phyloP scores from a whole-genome alignment of 2,888 invertebrate species.

The Troides helena region DNA sequence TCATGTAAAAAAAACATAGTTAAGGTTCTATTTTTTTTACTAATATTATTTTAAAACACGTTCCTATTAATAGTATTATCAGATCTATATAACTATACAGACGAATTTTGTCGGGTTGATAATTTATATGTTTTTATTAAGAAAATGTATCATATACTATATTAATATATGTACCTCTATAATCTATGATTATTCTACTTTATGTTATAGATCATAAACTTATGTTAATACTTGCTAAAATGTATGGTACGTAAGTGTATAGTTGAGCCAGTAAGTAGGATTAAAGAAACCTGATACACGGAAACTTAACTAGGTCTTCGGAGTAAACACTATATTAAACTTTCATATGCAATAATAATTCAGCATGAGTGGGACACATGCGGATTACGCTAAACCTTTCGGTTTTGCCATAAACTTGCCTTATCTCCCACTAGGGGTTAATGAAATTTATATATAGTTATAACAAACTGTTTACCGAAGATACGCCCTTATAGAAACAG shows the following conservation, averaged over 20 bases:
- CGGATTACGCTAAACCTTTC: slow-evolving; percentile 31
- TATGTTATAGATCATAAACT: neutral
- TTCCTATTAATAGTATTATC: too few species aligned
- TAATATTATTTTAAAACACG: too few species aligned
- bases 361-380: slow-evolving; percentile 25
- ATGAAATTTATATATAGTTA: slow-evolving; percentile 30
- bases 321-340: slow-evolving; percentile 25
- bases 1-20: too few species aligned
- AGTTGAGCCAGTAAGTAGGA: slow-evolving; percentile 16
- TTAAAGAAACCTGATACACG: slow-evolving; percentile 20
- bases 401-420: slow-evolving; percentile 31
- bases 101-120: too few species aligned
- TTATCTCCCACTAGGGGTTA: slow-evolving; percentile 30
- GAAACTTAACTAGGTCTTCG: slow-evolving; percentile 7
- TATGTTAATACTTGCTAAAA: slow-evolving; percentile 10
- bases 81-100: too few species aligned
- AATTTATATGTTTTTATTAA: too few species aligned
- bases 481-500: slow-evolving; percentile 6
- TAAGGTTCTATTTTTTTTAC: too few species aligned
- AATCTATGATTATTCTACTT: neutral
- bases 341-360: slow-evolving; percentile 31
- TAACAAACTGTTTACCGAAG: slow-evolving; percentile 18
- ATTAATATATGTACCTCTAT: too few species aligned
- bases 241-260: slow-evolving; percentile 16
- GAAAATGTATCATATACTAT: too few species aligned